A percentile compares a stretch with the other conserved stretches of the same genome.
These are phyloP conservation scores for Nysson spinosus DNA, from an alignment of 2,888 invertebrate genomes.

Conservation along the genomic window DNA sequence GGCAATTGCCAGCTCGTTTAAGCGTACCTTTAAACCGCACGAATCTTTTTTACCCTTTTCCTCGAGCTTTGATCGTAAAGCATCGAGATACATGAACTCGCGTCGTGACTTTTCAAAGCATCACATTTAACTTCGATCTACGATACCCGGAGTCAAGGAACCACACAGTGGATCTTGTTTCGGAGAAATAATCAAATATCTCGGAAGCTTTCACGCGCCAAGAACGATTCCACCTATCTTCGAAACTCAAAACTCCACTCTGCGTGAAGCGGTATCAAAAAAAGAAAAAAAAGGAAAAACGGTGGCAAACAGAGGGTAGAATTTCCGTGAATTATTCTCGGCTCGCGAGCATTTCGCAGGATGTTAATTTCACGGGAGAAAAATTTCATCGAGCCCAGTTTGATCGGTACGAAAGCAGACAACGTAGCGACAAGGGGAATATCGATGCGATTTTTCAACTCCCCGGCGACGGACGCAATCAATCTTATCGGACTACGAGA, in stretches of 20 bases:
- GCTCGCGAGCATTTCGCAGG: too few relatives aligned
- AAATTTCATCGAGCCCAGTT: constrained; percentile 5
- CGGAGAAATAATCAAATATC: too few relatives aligned
- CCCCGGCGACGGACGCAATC: constrained; percentile 24
- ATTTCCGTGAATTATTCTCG: neutral
- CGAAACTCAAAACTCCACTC: neutral
- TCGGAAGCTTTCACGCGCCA: too few relatives aligned
- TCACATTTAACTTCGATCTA: neutral
- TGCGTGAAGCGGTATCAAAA: too few relatives aligned
- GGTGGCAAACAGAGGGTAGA: neutral
- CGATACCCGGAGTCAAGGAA: too few relatives aligned
- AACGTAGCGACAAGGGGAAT: too few relatives aligned
- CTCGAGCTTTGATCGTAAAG: constrained; percentile 26
- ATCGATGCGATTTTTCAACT: constrained; percentile 2
- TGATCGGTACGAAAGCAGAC: too few relatives aligned
- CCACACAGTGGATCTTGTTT: too few relatives aligned
- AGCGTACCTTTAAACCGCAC: constrained; percentile 13
- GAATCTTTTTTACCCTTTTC: constrained; percentile 5
- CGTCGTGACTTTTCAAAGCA: neutral
- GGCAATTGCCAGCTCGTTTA: constrained; percentile 58
- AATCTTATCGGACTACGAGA: constrained; percentile 14
- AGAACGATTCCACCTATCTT: too few relatives aligned
- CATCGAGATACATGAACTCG: constrained; percentile 5
- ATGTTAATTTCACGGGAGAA: constrained; percentile 4
- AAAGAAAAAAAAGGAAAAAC: too few relatives aligned